Percentiles rank a stretch among this genome's conserved stretches.
Conservation (phyloP, 2,888 invertebrate species). For the Lathronympha strigana region DNA sequence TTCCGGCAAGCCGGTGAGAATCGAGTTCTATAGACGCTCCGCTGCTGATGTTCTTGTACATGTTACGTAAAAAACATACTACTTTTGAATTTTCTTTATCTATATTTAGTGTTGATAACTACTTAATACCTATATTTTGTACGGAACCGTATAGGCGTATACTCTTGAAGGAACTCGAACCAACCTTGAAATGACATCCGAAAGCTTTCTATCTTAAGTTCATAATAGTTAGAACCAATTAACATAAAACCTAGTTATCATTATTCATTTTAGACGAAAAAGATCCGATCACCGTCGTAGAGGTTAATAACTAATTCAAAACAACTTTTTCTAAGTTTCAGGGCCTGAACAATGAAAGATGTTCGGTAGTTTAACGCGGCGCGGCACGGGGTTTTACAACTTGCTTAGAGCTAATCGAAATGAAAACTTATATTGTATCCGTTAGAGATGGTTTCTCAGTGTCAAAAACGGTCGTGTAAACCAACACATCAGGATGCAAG, state of each 20-base stretch:
- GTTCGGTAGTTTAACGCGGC: too few species aligned
- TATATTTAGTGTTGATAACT: too few species aligned
- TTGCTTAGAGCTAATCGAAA: background rate
- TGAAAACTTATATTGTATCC: background rate
- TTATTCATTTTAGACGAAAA: too few species aligned
- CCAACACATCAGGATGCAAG: slow-evolving; percentile 18
- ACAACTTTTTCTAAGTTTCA: too few species aligned
- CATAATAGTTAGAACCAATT: slow-evolving; percentile 11
- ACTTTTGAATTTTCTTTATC: too few species aligned
- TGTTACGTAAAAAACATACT: too few species aligned
- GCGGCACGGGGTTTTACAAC: background rate
- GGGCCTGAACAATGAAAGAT: too few species aligned
- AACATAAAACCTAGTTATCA: background rate
- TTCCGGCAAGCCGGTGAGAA: too few species aligned
- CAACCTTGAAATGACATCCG: slow-evolving; percentile 21
- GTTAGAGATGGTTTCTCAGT: background rate
- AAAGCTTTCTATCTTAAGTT: slow-evolving; percentile 26
- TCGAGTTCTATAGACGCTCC: too few species aligned
- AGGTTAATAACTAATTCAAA: too few species aligned
- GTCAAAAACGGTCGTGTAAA: background rate
- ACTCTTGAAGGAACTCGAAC: slow-evolving; percentile 1
- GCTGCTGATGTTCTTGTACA: too few species aligned
- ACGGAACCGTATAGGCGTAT: background rate
- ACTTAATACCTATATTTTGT: background rate
- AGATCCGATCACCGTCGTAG: too few species aligned